Base-by-base conservation (phyloP, 2,113 vertebrate species). In the Nestor notabilis region DNA sequence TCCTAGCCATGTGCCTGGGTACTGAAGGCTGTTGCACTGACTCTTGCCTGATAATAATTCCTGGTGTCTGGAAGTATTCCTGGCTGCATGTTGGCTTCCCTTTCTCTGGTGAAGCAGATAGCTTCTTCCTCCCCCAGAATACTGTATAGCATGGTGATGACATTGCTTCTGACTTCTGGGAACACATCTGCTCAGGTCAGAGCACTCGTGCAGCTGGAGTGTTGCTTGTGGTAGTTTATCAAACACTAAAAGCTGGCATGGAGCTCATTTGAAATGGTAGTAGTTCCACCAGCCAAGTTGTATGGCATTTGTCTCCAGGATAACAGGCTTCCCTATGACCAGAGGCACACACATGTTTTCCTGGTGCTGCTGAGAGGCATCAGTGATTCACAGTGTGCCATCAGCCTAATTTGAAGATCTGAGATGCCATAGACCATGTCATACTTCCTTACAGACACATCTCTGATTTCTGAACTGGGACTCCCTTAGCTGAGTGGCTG, bases 361-460 rank as follows among this genome's bases (percentile, higher is more conserved):
- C 77, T 86, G 31, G 15, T 74, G 89, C 68, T 92, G 68, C 64
- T 28, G 28, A 65, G 75, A 66, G 43, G 9, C 28, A 31, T 11
- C 10, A 5, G 81, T 4, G 4, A 23, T 78, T 84, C 55, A 21
- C 15, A 37, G 39, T 9, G n/a, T 86, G 76, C 53, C 49, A 82
- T 29, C 35, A 83, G 47, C 16, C 39, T 21, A 3, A 46, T 39
- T 5, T 13, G 55, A 69, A 60, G 49, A 18, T 13, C 9, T 47
- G 35, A 70, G 74, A 49, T 72, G 53, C 31, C 11, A 2, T 4
- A 27, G 37, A 52, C 12, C 29, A 37, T 1, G 0, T 46, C 28
- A n/a, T 1, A 0, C 23, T 60, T 71, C 87, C 16, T 46, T 39
- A 0, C 4, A 46, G 60, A 41, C 15, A 2, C 0, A 0, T 11